Percentiles rank a stretch among this genome's conserved stretches.
phyloP scores from a whole-genome alignment of 2,113 vertebrate species.

The Seriola quinqueradiata region DNA sequence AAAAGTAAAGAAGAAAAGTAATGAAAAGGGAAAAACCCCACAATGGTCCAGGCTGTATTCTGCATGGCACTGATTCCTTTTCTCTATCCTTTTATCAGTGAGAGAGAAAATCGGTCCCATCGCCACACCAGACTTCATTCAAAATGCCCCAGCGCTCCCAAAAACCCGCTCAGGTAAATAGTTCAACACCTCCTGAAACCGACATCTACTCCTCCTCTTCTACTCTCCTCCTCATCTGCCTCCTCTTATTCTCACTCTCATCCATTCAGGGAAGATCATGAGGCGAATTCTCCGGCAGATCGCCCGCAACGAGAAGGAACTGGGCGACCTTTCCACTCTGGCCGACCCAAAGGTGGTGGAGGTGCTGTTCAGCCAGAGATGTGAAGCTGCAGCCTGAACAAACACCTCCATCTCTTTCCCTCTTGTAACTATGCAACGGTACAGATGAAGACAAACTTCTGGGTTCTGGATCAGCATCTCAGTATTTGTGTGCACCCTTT shows the following conservation, averaged over 20 bases:
- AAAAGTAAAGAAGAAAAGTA: too few relatives aligned
- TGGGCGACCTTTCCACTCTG: conserved; percentile 87
- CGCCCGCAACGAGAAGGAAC: conserved; percentile 85
- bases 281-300: conserved; percentile 86
- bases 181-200: neutral
- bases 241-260: neutral
- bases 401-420: neutral
- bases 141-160: conserved; percentile 87
- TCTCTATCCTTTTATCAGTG: conserved; percentile 69
- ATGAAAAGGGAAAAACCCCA: neutral
- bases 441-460: conserved; percentile 32
- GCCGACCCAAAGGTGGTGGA: conserved; percentile 87
- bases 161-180: conserved; percentile 88
- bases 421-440: neutral
- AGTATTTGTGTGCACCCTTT: conserved; percentile 4
- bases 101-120: conserved; percentile 89
- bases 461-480: conserved; percentile 14
- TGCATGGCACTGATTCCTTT: neutral
- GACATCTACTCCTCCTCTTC: neutral
- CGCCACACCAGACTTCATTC: conserved; percentile 88
- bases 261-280: conserved; percentile 86
- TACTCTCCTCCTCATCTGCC: neutral
- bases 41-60: neutral
- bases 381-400: conserved; percentile 81
- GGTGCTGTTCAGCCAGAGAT: conserved; percentile 84